Conservation (phyloP, 2,113 vertebrate species). For the Eleginops maclovinus region DNA sequence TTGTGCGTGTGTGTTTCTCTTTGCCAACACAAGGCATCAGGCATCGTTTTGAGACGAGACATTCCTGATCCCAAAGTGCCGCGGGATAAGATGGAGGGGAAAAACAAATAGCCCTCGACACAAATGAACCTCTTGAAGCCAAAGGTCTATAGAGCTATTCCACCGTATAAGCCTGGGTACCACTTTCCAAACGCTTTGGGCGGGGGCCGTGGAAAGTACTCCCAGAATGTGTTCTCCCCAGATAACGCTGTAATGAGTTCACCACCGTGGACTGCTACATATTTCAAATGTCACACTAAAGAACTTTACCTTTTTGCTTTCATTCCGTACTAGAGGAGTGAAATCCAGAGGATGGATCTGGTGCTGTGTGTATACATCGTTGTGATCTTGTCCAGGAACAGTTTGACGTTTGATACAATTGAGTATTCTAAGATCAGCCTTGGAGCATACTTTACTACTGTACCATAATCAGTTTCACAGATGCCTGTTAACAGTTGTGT, state of each 20-base stretch:
- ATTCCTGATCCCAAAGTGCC: constrained; percentile 70
- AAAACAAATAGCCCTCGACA: constrained; percentile 77
- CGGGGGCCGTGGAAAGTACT: constrained; percentile 70
- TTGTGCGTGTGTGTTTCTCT: constrained; percentile 23
- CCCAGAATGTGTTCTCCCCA: constrained; percentile 61
- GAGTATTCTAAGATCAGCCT: constrained; percentile 54
- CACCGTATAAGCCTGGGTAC: constrained; percentile 64
- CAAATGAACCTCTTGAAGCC: constrained; percentile 64
- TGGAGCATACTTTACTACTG: constrained; percentile 53
- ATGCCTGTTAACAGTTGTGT: constrained; percentile 59
- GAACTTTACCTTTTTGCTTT: constrained; percentile 17
- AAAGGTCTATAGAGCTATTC: constrained; percentile 59
- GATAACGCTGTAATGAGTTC: constrained; percentile 67
- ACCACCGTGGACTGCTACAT: constrained; percentile 52
- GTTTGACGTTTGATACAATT: constrained; percentile 59
- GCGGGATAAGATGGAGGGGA: constrained; percentile 75
- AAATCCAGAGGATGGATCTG: constrained; percentile 4
- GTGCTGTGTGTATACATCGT: constrained; percentile 9
- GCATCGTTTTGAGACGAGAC: constrained; percentile 65
- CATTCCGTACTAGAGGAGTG: background rate
- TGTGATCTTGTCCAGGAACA: constrained; percentile 39
- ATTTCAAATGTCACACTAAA: constrained; percentile 60
- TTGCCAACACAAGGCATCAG: constrained; percentile 60
- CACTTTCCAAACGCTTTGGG: constrained; percentile 70
- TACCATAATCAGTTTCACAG: constrained; percentile 71